Base-by-base conservation (phyloP, 2,797 vertebrate species). In the Mormyrus proboscirostris region DNA sequence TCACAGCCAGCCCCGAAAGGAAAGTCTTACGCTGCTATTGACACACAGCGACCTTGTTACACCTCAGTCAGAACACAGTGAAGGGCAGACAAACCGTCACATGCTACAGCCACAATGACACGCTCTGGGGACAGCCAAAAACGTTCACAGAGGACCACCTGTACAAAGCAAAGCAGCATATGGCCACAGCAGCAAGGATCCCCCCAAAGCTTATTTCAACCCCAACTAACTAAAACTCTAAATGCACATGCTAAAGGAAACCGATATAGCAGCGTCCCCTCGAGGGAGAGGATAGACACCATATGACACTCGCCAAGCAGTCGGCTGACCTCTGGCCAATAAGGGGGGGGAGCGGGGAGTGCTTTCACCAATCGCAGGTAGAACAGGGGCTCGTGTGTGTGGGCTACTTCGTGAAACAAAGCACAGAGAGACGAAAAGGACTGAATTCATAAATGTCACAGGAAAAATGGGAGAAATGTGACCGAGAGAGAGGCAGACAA, bases 401-500 rank as follows among this genome's bases (percentile, higher is more conserved):
- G 89, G 90, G 91, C 92, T 92, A 2, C 12, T 73, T 6, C 16
- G 65, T 73, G 10, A 12, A 33, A 73, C 29, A 73, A 38, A 38
- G 10, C 29, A 14, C 7, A 14, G 93, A 92, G 93, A 93, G 50
- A 55, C 92, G 92, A 89, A 84, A 88, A 91, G 85, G 88, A 92
- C 92, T 38, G 50, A 38, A 88, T 90, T 19, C 19, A 89, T 12
- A 87, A 62, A 41, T 51, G 50, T 25, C 49, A 55, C 57, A 38
- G 93, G 55, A 88, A 76, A 79, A 44, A 86, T 14, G 50, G 22
- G 6, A 65, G 47, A 86, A 76, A 47, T 38, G 53, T 51, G 50
- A 49, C 14, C 44, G 49, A 29, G 91, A 89, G 90, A n/a, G 1
- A 41, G 33, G 69, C 59, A 51, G 49, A 59, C 1, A 38, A 22